Evolutionary conservation across 2,113 vertebrate genomes (phyloP).

Genomic region (Tetraodon nigroviridis): DNA sequence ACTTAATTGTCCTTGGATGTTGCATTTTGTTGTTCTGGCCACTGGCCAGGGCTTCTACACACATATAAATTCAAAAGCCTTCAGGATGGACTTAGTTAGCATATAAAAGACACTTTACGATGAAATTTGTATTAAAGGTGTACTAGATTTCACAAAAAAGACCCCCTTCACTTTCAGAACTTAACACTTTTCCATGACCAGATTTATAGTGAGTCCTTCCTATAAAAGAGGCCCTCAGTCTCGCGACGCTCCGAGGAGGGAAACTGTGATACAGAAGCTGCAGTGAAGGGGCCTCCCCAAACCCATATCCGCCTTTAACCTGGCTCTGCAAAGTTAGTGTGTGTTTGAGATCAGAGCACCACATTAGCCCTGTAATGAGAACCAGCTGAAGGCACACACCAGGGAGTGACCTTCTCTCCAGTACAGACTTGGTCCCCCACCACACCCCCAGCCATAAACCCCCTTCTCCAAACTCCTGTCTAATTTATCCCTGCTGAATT

Average conservation of each 20-base stretch:
- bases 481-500: conserved; percentile 11
- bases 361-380: conserved; percentile 68
- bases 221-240: conserved; percentile 34
- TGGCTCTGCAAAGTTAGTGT: conserved; percentile 49
- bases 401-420: conserved; percentile 45
- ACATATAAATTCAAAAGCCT: too few species aligned
- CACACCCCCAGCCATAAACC: background rate
- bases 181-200: conserved; percentile 35
- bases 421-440: conserved; percentile 31
- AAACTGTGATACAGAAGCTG: conserved; percentile 60
- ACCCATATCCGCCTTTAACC: conserved; percentile 59
- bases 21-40: too few species aligned
- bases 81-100: too few species aligned
- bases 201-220: conserved; percentile 33
- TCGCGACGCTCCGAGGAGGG: conserved; percentile 8
- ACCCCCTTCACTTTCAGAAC: conserved; percentile 1
- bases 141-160: background rate
- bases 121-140: background rate
- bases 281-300: conserved; percentile 51
- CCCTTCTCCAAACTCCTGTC: conserved; percentile 8
- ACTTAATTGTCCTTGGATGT: too few species aligned
- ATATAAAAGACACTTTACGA: background rate
- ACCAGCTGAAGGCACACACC: conserved; percentile 64
- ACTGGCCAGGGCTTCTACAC: too few species aligned
- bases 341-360: conserved; percentile 66